Evolutionary conservation across 2,113 vertebrate species (phyloP), one percentile per base, ranked within the genome.

Genomic region (Boleophthalmus pectinirostris): DNA sequence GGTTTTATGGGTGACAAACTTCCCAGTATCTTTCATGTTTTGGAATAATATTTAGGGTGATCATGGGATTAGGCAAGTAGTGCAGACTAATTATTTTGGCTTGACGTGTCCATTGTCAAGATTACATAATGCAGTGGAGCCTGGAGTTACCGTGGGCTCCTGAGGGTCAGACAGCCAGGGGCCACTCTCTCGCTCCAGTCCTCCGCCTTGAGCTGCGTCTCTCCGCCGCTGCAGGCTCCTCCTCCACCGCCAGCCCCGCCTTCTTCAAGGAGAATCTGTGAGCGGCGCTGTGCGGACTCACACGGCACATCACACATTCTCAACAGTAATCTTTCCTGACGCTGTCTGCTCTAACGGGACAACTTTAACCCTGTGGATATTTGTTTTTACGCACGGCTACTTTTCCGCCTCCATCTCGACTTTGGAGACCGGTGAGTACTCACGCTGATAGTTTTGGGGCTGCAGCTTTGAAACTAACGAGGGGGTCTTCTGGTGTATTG

Each of bases 241-340:
- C 91, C 91, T 73, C 84, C 69, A 58, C 13, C 68, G 60, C 12
- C 29, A 77, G 89, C 86, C 58, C 91, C 91, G 88, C 91, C 91
- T 83, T 21, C 61, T 43, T 74, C 76, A 25, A 83, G 88, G 84
- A 85, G 84, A 77, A 88, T 86, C 84, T 85, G 74, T 56, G 78
- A 71, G 83, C 5, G 82, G 61, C 75, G 83, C 75, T 79, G 80
- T 77, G 82, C 81, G 78, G 81, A 74, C 69, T n/a, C 74, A 60
- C 78, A 68, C 70, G 66, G 57, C 61, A 63, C 46, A 21, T 68
- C 68, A 46, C 57, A 35, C 65, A 58, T 24, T 56, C 57, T 68
- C 16, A 46, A 68, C 14, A 64, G 18, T 51, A 3, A 63, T n/a
- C 20, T 63, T 47, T 60, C 12, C 45, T 35, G 58, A 60, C 45